Percentiles rank a stretch among this genome's conserved stretches.
phyloP scores from a whole-genome alignment of 1,140 invertebrate genomes.

The Dreissena rostriformis region DNA sequence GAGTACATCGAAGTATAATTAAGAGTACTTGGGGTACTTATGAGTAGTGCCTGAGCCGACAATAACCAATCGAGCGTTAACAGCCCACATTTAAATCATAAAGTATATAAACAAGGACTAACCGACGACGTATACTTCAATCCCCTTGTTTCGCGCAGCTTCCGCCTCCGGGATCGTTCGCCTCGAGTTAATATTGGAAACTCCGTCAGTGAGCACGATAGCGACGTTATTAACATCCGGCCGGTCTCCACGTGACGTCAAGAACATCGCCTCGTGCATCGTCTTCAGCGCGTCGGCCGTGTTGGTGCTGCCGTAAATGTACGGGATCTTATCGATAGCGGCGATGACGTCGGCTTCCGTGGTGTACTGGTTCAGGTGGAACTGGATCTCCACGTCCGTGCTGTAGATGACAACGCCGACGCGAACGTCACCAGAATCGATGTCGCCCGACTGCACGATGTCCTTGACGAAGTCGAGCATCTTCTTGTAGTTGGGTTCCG shows the following conservation, averaged over 20 bases:
- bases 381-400: slow-evolving; percentile 65
- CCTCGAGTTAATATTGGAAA: slow-evolving; percentile 73
- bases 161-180: slow-evolving; percentile 72
- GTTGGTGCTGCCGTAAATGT: slow-evolving; percentile 73
- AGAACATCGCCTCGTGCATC: slow-evolving; percentile 71
- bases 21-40: too few species aligned
- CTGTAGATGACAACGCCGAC: slow-evolving; percentile 72
- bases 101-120: not conserved
- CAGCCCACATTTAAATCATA: too few species aligned
- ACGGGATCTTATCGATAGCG: slow-evolving; percentile 70
- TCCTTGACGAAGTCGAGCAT: slow-evolving; percentile 71
- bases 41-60: too few species aligned
- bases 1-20: too few species aligned
- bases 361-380: slow-evolving; percentile 65
- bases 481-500: slow-evolving; percentile 64
- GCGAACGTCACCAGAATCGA: slow-evolving; percentile 67
- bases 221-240: slow-evolving; percentile 67
- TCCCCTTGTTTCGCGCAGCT: slow-evolving; percentile 54
- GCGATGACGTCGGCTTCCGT: slow-evolving; percentile 59
- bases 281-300: slow-evolving; percentile 69
- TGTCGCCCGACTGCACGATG: slow-evolving; percentile 65
- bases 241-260: slow-evolving; percentile 69
- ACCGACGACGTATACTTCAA: slow-evolving; percentile 74
- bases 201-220: slow-evolving; percentile 72
- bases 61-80: too few species aligned